phyloP scores from a whole-genome alignment of 2,888 invertebrate genomes.

The Torymus auratus region DNA sequence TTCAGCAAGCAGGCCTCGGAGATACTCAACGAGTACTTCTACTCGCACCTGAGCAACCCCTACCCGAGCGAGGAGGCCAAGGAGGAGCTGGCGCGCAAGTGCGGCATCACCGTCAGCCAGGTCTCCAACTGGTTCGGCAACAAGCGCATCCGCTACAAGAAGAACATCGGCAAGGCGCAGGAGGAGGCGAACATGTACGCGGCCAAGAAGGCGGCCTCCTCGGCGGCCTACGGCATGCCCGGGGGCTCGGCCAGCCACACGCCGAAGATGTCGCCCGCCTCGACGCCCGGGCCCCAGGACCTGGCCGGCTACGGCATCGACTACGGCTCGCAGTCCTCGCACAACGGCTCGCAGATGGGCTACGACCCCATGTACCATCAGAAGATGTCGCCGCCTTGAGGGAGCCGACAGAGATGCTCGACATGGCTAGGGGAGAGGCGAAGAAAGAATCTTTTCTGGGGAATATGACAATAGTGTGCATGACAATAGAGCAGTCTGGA shows the following conservation, averaged over 20 bases:
- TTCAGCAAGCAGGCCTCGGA: conserved; percentile 99
- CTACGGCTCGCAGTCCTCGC: conserved; percentile 67
- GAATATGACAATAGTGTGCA: too few species aligned
- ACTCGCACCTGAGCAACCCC: conserved; percentile 99
- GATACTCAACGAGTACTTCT: conserved; percentile 99
- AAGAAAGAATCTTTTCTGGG: too few species aligned
- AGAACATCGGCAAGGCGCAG: conserved; percentile 99
- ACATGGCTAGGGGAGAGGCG: too few species aligned
- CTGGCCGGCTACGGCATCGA: conserved; percentile 95
- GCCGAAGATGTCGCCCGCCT: conserved; percentile 96
- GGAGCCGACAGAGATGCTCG: too few species aligned
- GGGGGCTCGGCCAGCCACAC: conserved; percentile 91
- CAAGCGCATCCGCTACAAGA: conserved; percentile 99
- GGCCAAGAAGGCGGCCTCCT: conserved; percentile 95
- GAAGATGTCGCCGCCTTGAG: conserved; percentile 20
- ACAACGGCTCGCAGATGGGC: conserved; percentile 84
- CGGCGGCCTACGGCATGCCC: conserved; percentile 84
- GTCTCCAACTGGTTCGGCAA: conserved; percentile 99
- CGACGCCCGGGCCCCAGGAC: conserved; percentile 86
- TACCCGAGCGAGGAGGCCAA: conserved; percentile 99
- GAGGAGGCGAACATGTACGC: conserved; percentile 99
- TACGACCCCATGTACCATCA: conserved; percentile 93
- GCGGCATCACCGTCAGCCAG: conserved; percentile 93
- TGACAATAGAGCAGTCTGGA: too few species aligned
- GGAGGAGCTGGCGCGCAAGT: conserved; percentile 98